Percentiles rank a stretch among this genome's conserved stretches.
Conservation (phyloP, 2,113 vertebrate genomes). For the Crotalus tigris region DNA sequence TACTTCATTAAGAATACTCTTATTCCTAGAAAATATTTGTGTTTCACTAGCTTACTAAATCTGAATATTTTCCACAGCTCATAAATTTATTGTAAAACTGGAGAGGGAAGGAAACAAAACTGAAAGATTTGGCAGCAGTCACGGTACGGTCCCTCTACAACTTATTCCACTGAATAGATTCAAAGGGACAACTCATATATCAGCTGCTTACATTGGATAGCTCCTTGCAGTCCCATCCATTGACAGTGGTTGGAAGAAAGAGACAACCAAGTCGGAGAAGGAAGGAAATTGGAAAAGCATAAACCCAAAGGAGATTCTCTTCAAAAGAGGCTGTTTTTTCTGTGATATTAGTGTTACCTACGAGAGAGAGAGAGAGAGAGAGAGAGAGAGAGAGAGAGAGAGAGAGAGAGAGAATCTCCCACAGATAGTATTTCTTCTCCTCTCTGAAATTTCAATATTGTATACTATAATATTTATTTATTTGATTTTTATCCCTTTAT, state of each 20-base stretch:
- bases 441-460: too few species aligned
- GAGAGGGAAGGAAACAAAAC: not conserved
- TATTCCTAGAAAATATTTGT: not conserved
- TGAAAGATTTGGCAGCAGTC: not conserved
- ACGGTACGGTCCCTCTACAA: fast-evolving
- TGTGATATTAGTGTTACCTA: not conserved
- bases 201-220: not conserved
- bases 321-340: not conserved
- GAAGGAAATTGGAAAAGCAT: not conserved
- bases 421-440: too few species aligned
- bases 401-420: too few species aligned
- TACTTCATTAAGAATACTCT: not conserved
- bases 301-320: not conserved
- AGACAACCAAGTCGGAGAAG: fast-evolving
- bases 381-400: too few species aligned
- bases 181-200: not conserved
- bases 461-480: not conserved
- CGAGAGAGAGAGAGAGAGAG: not conserved
- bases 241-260: not conserved
- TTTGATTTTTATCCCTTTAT: not conserved
- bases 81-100: not conserved
- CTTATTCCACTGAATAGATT: not conserved
- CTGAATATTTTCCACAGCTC: not conserved
- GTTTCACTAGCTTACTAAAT: not conserved
- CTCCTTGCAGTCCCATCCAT: not conserved